These are phyloP conservation scores for Callosobruchus maculatus DNA, from an alignment of 2,888 invertebrate species.

Conservation along the genomic window DNA sequence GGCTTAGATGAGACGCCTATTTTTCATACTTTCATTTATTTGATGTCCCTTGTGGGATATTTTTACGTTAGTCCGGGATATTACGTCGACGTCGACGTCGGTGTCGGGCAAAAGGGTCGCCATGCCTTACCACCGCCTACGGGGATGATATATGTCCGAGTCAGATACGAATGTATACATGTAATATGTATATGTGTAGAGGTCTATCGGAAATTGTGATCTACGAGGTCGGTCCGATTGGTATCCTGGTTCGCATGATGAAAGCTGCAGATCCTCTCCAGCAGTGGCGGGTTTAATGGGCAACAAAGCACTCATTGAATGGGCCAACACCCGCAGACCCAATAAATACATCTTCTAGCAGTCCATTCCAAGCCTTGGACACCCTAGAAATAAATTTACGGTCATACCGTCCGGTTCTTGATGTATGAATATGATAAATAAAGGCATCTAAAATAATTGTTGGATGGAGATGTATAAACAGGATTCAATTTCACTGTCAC, in stretches of 20 bases:
- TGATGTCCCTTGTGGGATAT: background rate
- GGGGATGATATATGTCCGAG: background rate
- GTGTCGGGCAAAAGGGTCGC: background rate
- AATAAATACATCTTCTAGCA: too few relatives aligned
- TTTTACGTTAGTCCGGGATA: background rate
- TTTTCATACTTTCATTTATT: slow-evolving; percentile 11
- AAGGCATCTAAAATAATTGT: too few relatives aligned
- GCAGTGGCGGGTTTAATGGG: too few relatives aligned
- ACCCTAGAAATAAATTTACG: too few relatives aligned
- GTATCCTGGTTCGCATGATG: background rate
- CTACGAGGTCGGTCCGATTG: background rate
- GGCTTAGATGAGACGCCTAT: slow-evolving; percentile 8
- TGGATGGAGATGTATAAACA: too few relatives aligned
- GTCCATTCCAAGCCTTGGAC: too few relatives aligned
- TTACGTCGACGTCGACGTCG: background rate
- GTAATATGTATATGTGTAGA: background rate
- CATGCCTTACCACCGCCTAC: background rate
- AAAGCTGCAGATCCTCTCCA: background rate
- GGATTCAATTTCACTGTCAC: too few relatives aligned
- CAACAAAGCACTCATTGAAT: too few relatives aligned
- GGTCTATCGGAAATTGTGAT: background rate
- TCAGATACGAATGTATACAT: background rate
- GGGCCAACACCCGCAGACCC: too few relatives aligned
- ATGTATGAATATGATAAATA: too few relatives aligned
- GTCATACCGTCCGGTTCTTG: too few relatives aligned